Evolutionary conservation across 2,888 invertebrate species (phyloP).

Genomic region (Hemithea aestivaria): DNA sequence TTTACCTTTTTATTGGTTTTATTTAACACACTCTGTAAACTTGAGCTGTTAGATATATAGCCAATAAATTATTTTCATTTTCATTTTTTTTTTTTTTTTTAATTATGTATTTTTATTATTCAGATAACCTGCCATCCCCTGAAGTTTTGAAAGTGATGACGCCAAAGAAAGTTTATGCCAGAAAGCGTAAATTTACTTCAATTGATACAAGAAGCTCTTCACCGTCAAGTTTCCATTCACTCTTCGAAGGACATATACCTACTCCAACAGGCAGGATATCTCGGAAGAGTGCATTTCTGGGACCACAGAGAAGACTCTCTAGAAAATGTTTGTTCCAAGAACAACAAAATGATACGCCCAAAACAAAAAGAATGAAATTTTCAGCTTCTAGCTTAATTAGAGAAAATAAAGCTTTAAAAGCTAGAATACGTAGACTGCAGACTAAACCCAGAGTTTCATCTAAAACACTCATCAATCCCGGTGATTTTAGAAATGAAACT

Average conservation of each 20-base stretch:
- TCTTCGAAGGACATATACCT: background rate
- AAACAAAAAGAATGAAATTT: slow-evolving; percentile 7
- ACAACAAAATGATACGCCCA: slow-evolving; percentile 4
- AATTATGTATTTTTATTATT: background rate
- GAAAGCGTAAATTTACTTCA: background rate
- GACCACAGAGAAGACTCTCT: slow-evolving; percentile 10
- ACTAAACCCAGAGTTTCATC: too few relatives aligned
- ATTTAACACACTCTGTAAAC: too few relatives aligned
- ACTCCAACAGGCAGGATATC: slow-evolving; percentile 8
- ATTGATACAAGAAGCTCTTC: background rate
- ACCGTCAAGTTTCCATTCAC: background rate
- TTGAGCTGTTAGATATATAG: too few relatives aligned
- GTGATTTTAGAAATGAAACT: slow-evolving; percentile 4
- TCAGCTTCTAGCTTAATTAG: slow-evolving; percentile 6
- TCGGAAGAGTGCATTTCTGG: slow-evolving; percentile 9
- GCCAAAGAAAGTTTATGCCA: slow-evolving; percentile 10
- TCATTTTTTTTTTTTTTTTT: too few relatives aligned
- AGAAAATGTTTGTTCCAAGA: slow-evolving; percentile 14
- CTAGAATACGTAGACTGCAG: slow-evolving; percentile 1
- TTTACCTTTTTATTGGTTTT: too few relatives aligned
- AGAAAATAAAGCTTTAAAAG: slow-evolving; percentile 5
- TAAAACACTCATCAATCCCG: background rate
- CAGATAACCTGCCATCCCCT: slow-evolving; percentile 1
- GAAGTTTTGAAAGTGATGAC: slow-evolving; percentile 11
- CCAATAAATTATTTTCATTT: too few relatives aligned